Evolutionary conservation across 2,113 vertebrate species (phyloP).

Genomic region (Hippocampus zosterae): DNA sequence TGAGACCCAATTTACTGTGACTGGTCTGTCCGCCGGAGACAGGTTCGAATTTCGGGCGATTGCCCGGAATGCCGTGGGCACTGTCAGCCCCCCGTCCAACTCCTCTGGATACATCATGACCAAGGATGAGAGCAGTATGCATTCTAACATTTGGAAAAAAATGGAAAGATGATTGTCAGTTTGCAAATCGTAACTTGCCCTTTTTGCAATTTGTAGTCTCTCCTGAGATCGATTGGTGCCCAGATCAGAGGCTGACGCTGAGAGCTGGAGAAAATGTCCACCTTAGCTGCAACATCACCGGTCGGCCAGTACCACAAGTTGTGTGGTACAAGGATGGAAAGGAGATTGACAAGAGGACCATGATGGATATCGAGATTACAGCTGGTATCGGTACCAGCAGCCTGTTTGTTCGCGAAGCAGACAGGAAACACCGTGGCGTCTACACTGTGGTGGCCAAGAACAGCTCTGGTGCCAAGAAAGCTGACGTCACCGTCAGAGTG

Average conservation of each 20-base stretch:
- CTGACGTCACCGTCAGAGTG: conserved; percentile 87
- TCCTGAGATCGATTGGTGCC: conserved; percentile 86
- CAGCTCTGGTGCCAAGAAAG: conserved; percentile 81
- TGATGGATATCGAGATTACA: conserved; percentile 83
- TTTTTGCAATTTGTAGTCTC: conserved; percentile 75
- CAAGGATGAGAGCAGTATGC: conserved; percentile 92
- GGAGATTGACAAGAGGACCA: conserved; percentile 85
- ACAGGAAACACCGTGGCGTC: conserved; percentile 87
- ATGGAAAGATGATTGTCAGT: background rate
- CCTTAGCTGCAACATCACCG: conserved; percentile 82
- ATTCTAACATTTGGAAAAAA: background rate
- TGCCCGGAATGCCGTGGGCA: conserved; percentile 95
- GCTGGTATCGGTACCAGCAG: conserved; percentile 84
- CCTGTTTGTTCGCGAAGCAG: conserved; percentile 86
- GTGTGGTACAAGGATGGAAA: conserved; percentile 91
- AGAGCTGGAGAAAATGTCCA: conserved; percentile 89
- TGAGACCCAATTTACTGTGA: conserved; percentile 91
- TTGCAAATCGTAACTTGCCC: background rate
- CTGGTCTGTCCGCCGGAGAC: conserved; percentile 87
- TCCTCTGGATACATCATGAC: conserved; percentile 96
- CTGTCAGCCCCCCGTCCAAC: conserved; percentile 94
- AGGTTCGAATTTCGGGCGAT: conserved; percentile 94
- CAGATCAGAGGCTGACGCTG: conserved; percentile 82
- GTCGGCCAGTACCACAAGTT: conserved; percentile 89
- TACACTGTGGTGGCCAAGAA: conserved; percentile 95